Base-by-base conservation (phyloP, 2,797 vertebrate genomes). In the Saxicola maurus region DNA sequence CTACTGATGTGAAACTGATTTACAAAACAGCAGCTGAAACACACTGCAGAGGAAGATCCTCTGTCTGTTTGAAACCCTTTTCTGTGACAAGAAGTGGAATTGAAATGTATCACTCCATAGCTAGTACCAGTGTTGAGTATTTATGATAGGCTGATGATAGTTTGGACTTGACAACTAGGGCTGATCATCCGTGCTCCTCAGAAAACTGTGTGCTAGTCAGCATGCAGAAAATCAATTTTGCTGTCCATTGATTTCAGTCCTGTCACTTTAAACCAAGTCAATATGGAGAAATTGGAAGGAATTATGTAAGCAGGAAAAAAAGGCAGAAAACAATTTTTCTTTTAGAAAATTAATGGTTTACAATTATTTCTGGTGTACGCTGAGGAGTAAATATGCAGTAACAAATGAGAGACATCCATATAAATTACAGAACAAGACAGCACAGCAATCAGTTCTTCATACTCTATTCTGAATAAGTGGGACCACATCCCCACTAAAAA, bases 391-490 rank as follows among this genome's bases (percentile, higher is more conserved):
- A 42, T 43, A 69, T 4, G 17, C 23, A 52, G 23, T 42, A 56
- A 37, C 2, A 78, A 81, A 74, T 40, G 9, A 56, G 9, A 43
- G 6, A 31, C 4, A 38, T 20, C 79, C 33, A 17, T 46, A 45
- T 23, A 49, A 20, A 53, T 9, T 55, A 43, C 16, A 59, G 11
- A 28, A 45, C 19, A 43, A 16, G 8, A 35, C 12, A 77, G 16
- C 3, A 57, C 10, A 51, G 6, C 5, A 31, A 17, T 51, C 18
- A 21, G 13, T 21, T 59, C 21, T 57, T 73, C 20, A 37, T 46
- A 33, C 0, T 3, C 1, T 1, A 0, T 65, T 51, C 23, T 42
- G 27, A 82, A 69, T 20, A 28, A 62, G 12, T 37, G 2, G 9
- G 6, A 25, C 17, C 14, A 60, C 5, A 18, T 5, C 8, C 13